These are phyloP conservation scores for Dascillus cervinus DNA, from an alignment of 2,888 invertebrate genomes.

Conservation along the genomic window DNA sequence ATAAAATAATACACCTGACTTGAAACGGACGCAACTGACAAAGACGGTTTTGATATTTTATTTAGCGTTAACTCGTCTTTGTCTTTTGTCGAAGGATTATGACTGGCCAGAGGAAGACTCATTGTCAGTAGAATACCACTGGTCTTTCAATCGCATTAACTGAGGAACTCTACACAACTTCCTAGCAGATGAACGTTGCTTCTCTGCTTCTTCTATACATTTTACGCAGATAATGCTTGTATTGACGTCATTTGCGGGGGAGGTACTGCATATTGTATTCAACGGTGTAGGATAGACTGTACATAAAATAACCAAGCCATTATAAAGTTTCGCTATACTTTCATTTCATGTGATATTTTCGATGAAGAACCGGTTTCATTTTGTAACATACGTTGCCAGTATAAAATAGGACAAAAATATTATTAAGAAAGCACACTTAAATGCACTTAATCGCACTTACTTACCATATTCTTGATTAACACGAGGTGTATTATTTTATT, in stretches of 20 bases:
- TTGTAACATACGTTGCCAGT: no score
- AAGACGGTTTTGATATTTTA: slow-evolving; percentile 6
- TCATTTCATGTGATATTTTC: no score
- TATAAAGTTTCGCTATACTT: no score
- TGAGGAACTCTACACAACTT: slow-evolving; percentile 22
- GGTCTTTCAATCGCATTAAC: slow-evolving; percentile 33
- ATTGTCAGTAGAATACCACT: slow-evolving; percentile 32
- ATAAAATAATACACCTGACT: slow-evolving; percentile 37
- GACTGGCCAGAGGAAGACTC: slow-evolving; percentile 35
- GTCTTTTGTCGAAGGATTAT: slow-evolving; percentile 38
- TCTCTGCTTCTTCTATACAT: background rate
- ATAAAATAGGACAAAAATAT: no score
- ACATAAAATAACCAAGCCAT: no score
- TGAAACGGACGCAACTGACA: slow-evolving; percentile 19
- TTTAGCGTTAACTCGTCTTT: slow-evolving; percentile 17
- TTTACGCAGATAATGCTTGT: background rate
- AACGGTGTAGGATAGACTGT: no score
- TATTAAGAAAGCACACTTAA: no score
- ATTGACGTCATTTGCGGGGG: no score
- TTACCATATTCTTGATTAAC: no score
- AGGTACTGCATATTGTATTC: no score
- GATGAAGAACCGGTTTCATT: no score
- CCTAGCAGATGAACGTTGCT: slow-evolving; percentile 16
- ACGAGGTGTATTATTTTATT: slow-evolving; percentile 17
- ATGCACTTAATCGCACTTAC: no score